Evolutionary conservation across 2,888 invertebrate species (phyloP).

Genomic region (Meiosimyza decipiens): DNA sequence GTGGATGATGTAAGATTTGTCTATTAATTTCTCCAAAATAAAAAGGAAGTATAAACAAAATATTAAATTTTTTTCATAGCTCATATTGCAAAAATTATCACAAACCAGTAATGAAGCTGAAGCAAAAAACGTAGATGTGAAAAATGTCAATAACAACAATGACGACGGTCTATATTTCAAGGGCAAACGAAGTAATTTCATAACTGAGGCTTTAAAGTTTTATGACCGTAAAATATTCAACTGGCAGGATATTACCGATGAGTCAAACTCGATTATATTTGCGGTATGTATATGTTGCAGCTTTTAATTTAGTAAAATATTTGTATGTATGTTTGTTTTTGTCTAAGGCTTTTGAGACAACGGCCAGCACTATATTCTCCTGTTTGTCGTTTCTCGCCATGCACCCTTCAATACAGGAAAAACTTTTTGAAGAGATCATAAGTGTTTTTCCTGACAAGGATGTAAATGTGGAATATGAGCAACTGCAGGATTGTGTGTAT

Average conservation of each 20-base stretch:
- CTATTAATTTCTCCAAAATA: not conserved
- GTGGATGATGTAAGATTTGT: slow-evolving; percentile 9
- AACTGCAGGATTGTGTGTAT: slow-evolving; percentile 1
- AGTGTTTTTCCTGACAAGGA: slow-evolving; percentile 37
- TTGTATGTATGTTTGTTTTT: too few relatives aligned
- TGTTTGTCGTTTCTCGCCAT: slow-evolving; percentile 37
- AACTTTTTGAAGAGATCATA: slow-evolving; percentile 38
- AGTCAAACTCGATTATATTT: slow-evolving; percentile 40
- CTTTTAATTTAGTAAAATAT: not conserved
- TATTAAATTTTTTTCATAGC: too few relatives aligned
- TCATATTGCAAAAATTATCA: too few relatives aligned
- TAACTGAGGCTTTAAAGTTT: slow-evolving; percentile 40
- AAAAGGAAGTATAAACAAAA: not conserved
- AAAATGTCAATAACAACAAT: not conserved
- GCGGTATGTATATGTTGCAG: slow-evolving; percentile 33
- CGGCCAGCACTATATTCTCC: slow-evolving; percentile 24
- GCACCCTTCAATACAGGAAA: slow-evolving; percentile 39
- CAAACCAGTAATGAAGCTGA: too few relatives aligned
- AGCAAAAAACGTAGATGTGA: too few relatives aligned
- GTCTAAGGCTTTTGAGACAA: too few relatives aligned
- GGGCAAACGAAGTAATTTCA: slow-evolving; percentile 32
- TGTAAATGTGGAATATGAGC: not conserved
- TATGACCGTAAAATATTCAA: slow-evolving; percentile 36
- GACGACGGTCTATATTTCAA: not conserved
- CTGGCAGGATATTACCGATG: slow-evolving; percentile 40